A percentile compares a stretch with the other conserved stretches of the same genome.
phyloP scores from a whole-genome alignment of 1,140 invertebrate species.

The Bombus pascuorum region DNA sequence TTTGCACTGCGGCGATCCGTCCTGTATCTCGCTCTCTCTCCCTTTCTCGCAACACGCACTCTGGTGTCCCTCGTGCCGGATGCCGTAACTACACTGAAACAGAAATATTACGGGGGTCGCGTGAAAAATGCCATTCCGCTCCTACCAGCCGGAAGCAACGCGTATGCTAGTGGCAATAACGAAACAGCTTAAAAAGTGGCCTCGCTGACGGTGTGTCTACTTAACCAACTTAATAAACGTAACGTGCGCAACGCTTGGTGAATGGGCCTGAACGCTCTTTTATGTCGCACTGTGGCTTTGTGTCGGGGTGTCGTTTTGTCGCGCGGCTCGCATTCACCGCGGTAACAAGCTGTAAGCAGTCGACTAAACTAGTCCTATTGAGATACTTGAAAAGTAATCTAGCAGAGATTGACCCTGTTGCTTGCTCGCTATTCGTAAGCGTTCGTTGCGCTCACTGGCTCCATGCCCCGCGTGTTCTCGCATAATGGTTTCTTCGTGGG shows the following conservation, averaged over 20 bases:
- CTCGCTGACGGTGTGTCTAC: conserved; percentile 15
- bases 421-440: conserved; percentile 32
- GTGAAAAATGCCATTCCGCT: not conserved
- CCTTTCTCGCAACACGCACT: not conserved
- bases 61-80: not conserved
- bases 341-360: conserved; percentile 60
- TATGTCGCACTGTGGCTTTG: conserved; percentile 40
- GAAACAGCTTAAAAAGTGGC: conserved; percentile 10
- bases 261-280: conserved; percentile 49
- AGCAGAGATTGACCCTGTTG: conserved; percentile 57
- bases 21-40: conserved; percentile 5
- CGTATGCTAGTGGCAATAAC: not conserved
- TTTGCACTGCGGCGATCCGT: conserved; percentile 54
- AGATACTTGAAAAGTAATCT: conserved; percentile 66
- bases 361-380: conserved; percentile 64
- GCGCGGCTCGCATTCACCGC: conserved; percentile 54
- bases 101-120: conserved; percentile 1
- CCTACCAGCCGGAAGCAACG: conserved; percentile 1
- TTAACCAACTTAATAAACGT: conserved; percentile 47
- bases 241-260: conserved; percentile 23
- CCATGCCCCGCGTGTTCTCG: no score
- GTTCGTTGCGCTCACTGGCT: not conserved
- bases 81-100: conserved; percentile 58
- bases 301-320: conserved; percentile 50
- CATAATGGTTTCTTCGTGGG: not conserved